A percentile compares a stretch with the other conserved stretches of the same genome.
phyloP scores from a whole-genome alignment of 2,797 vertebrate species.

The Cuculus canorus region DNA sequence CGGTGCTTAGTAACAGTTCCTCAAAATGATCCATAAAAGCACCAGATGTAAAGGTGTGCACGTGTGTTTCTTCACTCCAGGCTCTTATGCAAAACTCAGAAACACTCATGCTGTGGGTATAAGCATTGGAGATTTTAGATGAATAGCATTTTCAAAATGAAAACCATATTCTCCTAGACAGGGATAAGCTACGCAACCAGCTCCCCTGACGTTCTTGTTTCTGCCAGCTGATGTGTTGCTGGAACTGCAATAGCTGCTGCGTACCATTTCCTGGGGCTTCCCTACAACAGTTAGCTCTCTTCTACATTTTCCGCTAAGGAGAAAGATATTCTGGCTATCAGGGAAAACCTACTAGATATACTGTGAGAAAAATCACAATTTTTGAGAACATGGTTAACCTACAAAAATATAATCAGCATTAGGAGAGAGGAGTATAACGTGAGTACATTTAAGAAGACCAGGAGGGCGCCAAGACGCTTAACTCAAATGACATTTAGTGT shows the following conservation, averaged over 20 bases:
- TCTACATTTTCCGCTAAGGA: background rate
- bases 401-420: background rate
- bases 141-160: conserved; percentile 23
- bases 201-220: background rate
- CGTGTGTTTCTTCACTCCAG: conserved; percentile 24
- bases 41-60: conserved; percentile 53
- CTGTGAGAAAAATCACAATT: background rate
- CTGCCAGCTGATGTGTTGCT: background rate
- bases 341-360: background rate
- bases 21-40: conserved; percentile 52
- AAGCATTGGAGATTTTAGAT: background rate
- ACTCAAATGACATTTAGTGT: background rate
- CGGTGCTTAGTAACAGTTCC: conserved; percentile 49
- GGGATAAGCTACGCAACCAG: background rate
- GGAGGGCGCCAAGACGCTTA: background rate
- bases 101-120: background rate
- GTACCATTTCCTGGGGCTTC: background rate
- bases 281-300: background rate
- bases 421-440: background rate
- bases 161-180: conserved; percentile 28
- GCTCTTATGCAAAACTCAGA: conserved; percentile 42
- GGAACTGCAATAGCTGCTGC: background rate
- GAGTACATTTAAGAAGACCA: background rate
- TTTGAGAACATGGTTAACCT: background rate
- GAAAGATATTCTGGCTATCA: background rate